phyloP scores from a whole-genome alignment of 2,888 invertebrate genomes.

The Harpalus rubripes region DNA sequence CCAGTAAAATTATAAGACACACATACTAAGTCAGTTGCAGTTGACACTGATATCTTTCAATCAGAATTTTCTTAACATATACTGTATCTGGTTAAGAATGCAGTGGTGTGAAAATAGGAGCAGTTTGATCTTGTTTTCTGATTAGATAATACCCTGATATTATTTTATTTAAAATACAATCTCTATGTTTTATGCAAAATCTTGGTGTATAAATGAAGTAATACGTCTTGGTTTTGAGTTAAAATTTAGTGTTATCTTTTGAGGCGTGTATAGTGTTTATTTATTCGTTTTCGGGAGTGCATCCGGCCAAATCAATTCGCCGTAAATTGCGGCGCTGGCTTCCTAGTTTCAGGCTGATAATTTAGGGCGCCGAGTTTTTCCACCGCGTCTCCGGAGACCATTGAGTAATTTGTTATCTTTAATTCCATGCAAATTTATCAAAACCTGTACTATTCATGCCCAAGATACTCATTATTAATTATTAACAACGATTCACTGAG shows the following conservation, averaged over 20 bases:
- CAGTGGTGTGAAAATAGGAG: too few relatives aligned
- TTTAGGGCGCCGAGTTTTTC: conserved; percentile 52
- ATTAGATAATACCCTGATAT: too few relatives aligned
- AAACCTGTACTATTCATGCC: background rate
- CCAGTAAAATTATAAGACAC: too few relatives aligned
- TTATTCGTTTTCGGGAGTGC: conserved; percentile 44
- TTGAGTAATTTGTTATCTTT: conserved; percentile 62
- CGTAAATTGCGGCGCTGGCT: conserved; percentile 52
- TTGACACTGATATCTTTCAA: too few relatives aligned
- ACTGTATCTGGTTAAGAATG: too few relatives aligned
- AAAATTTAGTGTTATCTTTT: conserved; percentile 56
- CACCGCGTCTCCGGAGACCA: conserved; percentile 24
- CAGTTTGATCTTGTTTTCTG: too few relatives aligned
- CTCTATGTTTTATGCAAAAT: background rate
- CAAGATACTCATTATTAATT: background rate
- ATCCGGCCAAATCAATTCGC: conserved; percentile 59
- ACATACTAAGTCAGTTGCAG: too few relatives aligned
- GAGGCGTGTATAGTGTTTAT: conserved; percentile 50
- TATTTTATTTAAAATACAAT: too few relatives aligned
- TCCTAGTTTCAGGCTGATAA: conserved; percentile 26
- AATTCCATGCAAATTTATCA: conserved; percentile 62
- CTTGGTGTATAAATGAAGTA: background rate
- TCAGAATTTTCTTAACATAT: too few relatives aligned
- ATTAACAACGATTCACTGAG: background rate
- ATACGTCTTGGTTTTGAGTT: background rate